Percentiles rank a stretch among this genome's conserved stretches.
Conservation (phyloP, 1,140 invertebrate species). For the Oppia nitens region DNA sequence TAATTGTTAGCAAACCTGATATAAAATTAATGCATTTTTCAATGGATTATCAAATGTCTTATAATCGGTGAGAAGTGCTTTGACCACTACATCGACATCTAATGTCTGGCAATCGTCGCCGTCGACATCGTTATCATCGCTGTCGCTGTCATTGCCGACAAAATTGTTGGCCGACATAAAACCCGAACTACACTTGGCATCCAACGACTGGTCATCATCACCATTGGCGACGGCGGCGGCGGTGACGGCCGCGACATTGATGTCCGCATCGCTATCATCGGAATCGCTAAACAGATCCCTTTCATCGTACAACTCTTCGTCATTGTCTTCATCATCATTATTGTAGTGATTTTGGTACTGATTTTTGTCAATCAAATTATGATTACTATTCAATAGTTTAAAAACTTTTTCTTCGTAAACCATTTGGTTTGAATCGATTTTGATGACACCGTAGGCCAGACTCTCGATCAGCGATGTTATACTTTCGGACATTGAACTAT, state of each 20-base stretch:
- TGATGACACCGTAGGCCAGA: background rate
- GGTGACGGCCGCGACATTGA: too few species aligned
- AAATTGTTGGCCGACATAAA: background rate
- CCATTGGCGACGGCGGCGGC: too few species aligned
- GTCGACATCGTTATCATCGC: background rate
- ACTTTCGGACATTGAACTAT: constrained; percentile 3
- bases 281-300: background rate
- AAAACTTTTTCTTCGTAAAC: background rate
- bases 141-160: constrained; percentile 1
- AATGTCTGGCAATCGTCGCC: background rate
- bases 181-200: background rate
- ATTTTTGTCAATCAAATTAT: too few species aligned
- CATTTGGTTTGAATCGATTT: background rate
- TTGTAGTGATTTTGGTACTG: too few species aligned
- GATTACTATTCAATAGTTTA: too few species aligned
- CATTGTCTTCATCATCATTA: background rate
- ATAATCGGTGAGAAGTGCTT: background rate
- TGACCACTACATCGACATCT: background rate
- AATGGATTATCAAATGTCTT: background rate
- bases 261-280: background rate
- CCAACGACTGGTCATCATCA: background rate
- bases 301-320: background rate
- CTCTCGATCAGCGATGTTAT: background rate
- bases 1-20: too few species aligned
- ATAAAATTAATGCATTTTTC: background rate